Percentiles rank a stretch among this genome's conserved stretches.
Conservation (phyloP, 2,888 invertebrate genomes). For the Notodromas monacha region DNA sequence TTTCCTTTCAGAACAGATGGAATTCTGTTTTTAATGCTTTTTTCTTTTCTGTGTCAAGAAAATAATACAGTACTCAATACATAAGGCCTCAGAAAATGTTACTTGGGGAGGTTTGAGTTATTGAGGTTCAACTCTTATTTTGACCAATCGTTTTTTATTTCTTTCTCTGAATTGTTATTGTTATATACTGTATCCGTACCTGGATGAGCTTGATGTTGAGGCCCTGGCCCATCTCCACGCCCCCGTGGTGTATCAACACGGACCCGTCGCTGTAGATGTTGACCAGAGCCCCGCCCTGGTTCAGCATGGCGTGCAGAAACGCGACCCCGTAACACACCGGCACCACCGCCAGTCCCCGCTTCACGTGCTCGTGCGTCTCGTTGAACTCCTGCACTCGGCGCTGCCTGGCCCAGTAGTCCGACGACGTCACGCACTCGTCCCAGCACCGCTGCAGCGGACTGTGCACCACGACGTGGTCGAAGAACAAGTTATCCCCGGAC, state of each 20-base stretch:
- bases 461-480: conserved; percentile 32
- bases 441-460: conserved; percentile 39
- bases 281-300: conserved; percentile 58
- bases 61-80: too few species aligned
- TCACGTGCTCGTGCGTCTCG: too few species aligned
- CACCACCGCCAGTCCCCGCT: conserved; percentile 44
- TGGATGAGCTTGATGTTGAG: conserved; percentile 83
- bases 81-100: too few species aligned
- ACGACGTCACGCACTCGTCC: conserved; percentile 34
- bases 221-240: conserved; percentile 93
- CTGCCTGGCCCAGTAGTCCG: conserved; percentile 27
- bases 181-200: too few species aligned
- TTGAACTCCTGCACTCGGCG: conserved; percentile 31
- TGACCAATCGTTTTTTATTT: not conserved
- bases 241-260: conserved; percentile 45
- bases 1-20: too few species aligned
- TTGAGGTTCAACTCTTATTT: conserved; percentile 11
- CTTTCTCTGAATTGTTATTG: too few species aligned
- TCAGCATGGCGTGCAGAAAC: conserved; percentile 36
- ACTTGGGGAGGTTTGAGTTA: too few species aligned
- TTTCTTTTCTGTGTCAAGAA: too few species aligned
- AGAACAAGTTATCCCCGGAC: conserved; percentile 42
- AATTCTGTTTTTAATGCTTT: too few species aligned
- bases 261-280: conserved; percentile 53
- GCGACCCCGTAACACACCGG: conserved; percentile 59